Base-by-base conservation (phyloP, 2,113 vertebrate genomes). In the Pomatorhinus ruficollis region DNA sequence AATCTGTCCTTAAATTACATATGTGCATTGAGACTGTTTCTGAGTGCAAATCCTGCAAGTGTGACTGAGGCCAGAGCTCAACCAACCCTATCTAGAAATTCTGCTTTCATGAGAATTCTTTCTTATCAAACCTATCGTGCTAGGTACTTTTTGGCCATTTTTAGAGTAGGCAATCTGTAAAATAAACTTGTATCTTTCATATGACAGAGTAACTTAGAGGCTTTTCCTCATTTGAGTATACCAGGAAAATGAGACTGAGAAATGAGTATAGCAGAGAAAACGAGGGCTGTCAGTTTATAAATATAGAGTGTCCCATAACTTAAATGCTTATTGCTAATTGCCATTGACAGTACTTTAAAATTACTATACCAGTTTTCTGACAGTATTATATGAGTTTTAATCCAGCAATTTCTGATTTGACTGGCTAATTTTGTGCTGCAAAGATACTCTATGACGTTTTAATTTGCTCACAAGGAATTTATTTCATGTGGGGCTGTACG, bases 91-190 rank as follows among this genome's bases (percentile, higher is more conserved):
- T n/a, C 6, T 27, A 52, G 44, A 33, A 80, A 80, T 76, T 86
- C 25, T 86, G 8, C 11, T 27, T 68, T 64, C 18, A 4, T 21
- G 23, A 68, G 33, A 27, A 16, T 24, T n/a, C 24, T 69, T 60
- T 69, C 39, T 44, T 42, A 1, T 83, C 12, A 39, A 69, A 24
- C 16, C 15, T 15, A 12, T 39, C 0, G 0, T 18, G 35, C 40
- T 17, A 49, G 19, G n/a, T 44, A 15, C 33, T 69, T 70, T 49
- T 37, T 35, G 31, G 37, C 9, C 37, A 20, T 72, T 52, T 89
- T 79, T 40, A 60, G n/a, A 35, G 18, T 12, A 85, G 22, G 10
- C 28, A 54, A 23, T 63, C 39, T 75, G 16, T 81, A 40, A 79
- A 78, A 83, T 27, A 31, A 54, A 60, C 9, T 15, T 71, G 3